Evolutionary conservation across 2,797 vertebrate species (phyloP), one percentile per base, ranked within the genome.

Genomic region (Mormyrops boulengeri): DNA sequence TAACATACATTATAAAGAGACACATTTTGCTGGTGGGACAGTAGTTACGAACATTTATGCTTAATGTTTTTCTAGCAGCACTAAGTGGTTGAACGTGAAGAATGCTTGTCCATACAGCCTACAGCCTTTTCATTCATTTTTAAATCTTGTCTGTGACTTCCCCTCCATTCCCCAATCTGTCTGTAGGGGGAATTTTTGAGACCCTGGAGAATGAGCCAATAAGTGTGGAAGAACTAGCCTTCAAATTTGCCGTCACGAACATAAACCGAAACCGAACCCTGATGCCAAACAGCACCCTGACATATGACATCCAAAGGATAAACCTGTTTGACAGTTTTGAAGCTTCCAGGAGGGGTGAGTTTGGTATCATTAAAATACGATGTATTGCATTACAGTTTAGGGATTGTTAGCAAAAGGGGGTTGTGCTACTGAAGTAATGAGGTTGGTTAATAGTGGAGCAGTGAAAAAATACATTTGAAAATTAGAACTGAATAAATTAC

Each of bases 301-400:
- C 98, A 94, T 99, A 99, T 3, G 99, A 99, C 95, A 97, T 99
- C 94, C 99, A 99, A 96, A 98, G 98, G 95, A 98, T 99, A 95
- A 99, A 99, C 94, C 95, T 99, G 69, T 99, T 98, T 69, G 99
- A 99, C 95, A 99, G 99, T 91, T 99, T 99, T 89, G 98, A 99
- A 94, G 98, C 98, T 88, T 99, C 98, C 0, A 96, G 97, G 92
- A 96, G 97, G 97, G 98, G 98, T 99, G 96, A 94, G 93, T 89
- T 26, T 88, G 50, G 60, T 52, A 26, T 52, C 34, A 84, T 77
- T 77, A 30, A 53, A 30, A n/a, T 77, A 34, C 77, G 19, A 87
- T 22, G 12, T 44, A 87, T 87, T 55, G 57, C 22, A 1, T 12
- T 66, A 4, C 8, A 86, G 73, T 47, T 57, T 50, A 50, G 19